phyloP scores from a whole-genome alignment of 2,797 vertebrate species.

The Neomorphus geoffroyi region DNA sequence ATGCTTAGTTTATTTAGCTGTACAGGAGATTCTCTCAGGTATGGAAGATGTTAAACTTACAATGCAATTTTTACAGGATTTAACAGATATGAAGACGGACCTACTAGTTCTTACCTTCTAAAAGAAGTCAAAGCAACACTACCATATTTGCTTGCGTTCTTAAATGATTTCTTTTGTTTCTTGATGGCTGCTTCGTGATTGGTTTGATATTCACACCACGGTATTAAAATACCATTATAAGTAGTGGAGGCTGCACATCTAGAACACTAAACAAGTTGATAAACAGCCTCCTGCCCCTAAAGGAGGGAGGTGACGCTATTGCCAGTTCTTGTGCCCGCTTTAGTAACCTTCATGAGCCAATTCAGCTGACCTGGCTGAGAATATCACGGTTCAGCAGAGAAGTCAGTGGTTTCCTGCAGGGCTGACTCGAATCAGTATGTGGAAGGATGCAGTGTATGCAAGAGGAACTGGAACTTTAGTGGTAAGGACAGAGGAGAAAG shows the following conservation, averaged over 20 bases:
- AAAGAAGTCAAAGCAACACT: no score
- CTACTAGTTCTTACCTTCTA: no score
- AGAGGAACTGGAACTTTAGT: background rate
- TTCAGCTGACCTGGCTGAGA: background rate
- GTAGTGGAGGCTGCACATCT: background rate
- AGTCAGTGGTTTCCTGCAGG: background rate
- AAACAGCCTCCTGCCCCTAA: background rate
- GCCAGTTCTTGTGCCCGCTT: background rate
- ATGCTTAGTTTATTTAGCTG: background rate
- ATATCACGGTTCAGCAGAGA: background rate
- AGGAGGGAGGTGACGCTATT: background rate
- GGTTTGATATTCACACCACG: background rate
- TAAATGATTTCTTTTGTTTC: background rate
- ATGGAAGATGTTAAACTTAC: no score
- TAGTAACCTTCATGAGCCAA: background rate
- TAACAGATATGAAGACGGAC: no score
- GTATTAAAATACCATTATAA: background rate
- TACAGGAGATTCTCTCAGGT: no score
- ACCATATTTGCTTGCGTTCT: no score
- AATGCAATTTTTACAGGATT: no score
- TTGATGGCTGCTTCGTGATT: background rate
- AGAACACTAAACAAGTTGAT: background rate
- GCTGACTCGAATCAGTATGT: background rate
- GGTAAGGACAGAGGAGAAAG: background rate
- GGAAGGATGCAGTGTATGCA: background rate